These are phyloP conservation scores for Styela clava DNA, from an alignment of 23 tunicate genomes.

Conservation along the genomic window DNA sequence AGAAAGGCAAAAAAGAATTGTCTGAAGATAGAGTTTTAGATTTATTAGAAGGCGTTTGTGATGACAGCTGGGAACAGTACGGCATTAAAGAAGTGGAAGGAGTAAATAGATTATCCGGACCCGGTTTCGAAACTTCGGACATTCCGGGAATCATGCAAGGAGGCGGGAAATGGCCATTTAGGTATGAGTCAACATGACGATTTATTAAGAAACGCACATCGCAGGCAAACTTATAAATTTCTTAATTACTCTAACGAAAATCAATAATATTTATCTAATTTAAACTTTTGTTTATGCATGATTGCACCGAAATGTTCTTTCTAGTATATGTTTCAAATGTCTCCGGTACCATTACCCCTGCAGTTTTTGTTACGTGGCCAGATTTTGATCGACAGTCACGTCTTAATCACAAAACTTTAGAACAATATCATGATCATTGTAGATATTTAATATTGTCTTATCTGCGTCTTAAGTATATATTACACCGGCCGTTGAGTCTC, in stretches of 20 bases:
- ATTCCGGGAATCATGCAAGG: conserved; percentile 80
- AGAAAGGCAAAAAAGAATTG: conserved; percentile 50
- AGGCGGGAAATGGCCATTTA: conserved; percentile 83
- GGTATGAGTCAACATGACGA: too few relatives aligned
- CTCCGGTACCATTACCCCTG: too few relatives aligned
- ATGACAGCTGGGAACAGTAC: conserved; percentile 55
- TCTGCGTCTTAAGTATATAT: too few relatives aligned
- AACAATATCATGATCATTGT: too few relatives aligned
- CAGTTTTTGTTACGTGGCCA: too few relatives aligned
- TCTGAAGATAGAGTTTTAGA: conserved; percentile 55
- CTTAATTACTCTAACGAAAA: not conserved
- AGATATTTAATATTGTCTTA: too few relatives aligned
- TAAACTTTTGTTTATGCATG: not conserved
- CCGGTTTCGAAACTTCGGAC: conserved; percentile 52
- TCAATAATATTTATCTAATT: not conserved
- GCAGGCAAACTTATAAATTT: not conserved
- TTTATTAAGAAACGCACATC: too few relatives aligned
- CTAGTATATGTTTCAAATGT: too few relatives aligned
- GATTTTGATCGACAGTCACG: too few relatives aligned
- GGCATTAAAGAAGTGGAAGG: conserved; percentile 88
- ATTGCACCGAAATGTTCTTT: too few relatives aligned
- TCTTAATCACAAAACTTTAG: too few relatives aligned
- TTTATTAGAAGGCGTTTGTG: conserved; percentile 75
- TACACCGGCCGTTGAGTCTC: too few relatives aligned
- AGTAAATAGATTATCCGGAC: conserved; percentile 51